A percentile compares a stretch with the other conserved stretches of the same genome.
Evolutionary conservation across 2,113 vertebrate species (phyloP).

Genomic region (Cyprinodon tularosa): DNA sequence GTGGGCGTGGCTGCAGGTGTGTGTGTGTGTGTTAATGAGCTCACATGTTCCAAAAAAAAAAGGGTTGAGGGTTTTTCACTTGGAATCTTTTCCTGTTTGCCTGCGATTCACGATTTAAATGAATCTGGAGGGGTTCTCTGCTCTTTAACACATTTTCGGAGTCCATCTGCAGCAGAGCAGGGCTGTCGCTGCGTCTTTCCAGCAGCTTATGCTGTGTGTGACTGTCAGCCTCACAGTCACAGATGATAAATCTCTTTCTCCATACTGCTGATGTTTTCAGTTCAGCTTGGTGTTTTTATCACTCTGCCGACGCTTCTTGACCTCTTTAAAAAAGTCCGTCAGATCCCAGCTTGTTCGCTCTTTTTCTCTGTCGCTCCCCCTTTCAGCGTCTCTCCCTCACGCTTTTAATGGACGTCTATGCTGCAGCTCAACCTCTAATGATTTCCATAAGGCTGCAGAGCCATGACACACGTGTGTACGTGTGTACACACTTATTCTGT

Average conservation of each 20-base stretch:
- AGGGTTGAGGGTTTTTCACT: not conserved
- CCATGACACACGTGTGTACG: constrained; percentile 14
- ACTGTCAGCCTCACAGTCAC: constrained; percentile 67
- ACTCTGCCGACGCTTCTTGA: constrained; percentile 54
- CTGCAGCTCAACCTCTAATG: constrained; percentile 70
- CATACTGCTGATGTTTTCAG: constrained; percentile 23
- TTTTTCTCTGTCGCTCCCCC: constrained; percentile 44
- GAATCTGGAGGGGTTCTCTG: constrained; percentile 29
- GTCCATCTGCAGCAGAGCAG: constrained; percentile 62
- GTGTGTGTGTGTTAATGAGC: constrained; percentile 30
- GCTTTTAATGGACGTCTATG: constrained; percentile 72
- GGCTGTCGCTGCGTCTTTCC: constrained; percentile 41
- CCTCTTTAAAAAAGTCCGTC: constrained; percentile 53
- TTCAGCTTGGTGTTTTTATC: constrained; percentile 39
- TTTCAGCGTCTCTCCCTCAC: constrained; percentile 55
- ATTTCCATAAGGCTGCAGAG: constrained; percentile 72
- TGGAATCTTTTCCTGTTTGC: not conserved
- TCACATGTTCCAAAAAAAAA: constrained; percentile 42
- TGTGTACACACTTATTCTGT: not conserved
- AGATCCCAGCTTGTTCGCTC: constrained; percentile 33
- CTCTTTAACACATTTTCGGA: constrained; percentile 19
- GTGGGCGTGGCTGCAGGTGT: constrained; percentile 32
- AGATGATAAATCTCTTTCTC: constrained; percentile 71
- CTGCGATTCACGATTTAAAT: constrained; percentile 19
- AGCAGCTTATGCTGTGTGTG: constrained; percentile 61